These are phyloP conservation scores for silkworm (Bombyx mori) DNA, from an alignment of 1,140 invertebrate genomes.

Conservation along the genomic window DNA sequence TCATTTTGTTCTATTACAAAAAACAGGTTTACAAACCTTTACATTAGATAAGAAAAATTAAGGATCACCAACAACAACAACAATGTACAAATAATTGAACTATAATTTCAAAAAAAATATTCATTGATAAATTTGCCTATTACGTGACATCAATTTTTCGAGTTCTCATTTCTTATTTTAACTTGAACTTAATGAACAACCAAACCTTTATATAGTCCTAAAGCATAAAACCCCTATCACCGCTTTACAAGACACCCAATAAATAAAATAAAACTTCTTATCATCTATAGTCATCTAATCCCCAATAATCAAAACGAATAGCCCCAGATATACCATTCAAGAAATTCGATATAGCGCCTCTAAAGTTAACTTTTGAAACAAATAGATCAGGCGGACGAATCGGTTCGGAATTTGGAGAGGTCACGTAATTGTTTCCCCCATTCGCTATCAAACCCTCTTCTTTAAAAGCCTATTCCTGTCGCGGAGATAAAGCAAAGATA, in stretches of 20 bases:
- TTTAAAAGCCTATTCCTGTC: slow-evolving; percentile 69
- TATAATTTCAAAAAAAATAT: background rate
- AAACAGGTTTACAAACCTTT: no score
- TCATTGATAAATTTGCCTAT: background rate
- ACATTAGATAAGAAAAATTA: no score
- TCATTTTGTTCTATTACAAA: no score
- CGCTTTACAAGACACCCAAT: slow-evolving; percentile 23
- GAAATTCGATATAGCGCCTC: slow-evolving; percentile 29
- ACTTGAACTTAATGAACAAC: no score
- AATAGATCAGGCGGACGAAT: slow-evolving; percentile 28
- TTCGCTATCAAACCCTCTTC: slow-evolving; percentile 37
- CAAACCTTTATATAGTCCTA: no score
- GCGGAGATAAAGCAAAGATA: slow-evolving; percentile 58
- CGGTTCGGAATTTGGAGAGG: slow-evolving; percentile 29
- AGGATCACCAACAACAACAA: no score
- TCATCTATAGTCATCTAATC: slow-evolving; percentile 26
- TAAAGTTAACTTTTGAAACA: slow-evolving; percentile 26
- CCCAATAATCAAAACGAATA: slow-evolving; percentile 20
- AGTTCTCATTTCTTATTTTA: no score
- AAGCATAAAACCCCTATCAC: slow-evolving; percentile 18
- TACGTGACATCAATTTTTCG: no score
- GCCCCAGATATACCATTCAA: slow-evolving; percentile 20
- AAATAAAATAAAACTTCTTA: slow-evolving; percentile 32
- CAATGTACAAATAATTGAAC: no score
- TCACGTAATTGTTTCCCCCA: slow-evolving; percentile 52